These are phyloP conservation scores for Leucoraja erinaceus DNA, from an alignment of 2,113 vertebrate genomes.

Conservation along the genomic window DNA sequence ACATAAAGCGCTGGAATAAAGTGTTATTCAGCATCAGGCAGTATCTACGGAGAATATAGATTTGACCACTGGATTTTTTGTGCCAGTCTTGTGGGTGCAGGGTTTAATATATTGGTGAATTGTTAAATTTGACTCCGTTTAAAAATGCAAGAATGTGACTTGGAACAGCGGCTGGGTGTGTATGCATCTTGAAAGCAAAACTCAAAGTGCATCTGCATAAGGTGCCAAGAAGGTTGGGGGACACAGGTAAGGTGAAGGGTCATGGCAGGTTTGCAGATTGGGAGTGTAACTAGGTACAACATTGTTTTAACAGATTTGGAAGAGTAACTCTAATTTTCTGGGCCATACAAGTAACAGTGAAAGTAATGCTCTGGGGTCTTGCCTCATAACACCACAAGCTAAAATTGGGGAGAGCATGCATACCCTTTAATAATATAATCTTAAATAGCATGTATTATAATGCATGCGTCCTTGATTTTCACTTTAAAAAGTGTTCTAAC, in stretches of 20 bases:
- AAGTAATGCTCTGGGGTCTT: too few species aligned
- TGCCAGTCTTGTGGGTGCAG: neutral
- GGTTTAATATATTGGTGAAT: neutral
- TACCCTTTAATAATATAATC: neutral
- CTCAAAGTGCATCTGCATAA: too few species aligned
- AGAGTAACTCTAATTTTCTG: neutral
- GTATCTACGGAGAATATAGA: too few species aligned
- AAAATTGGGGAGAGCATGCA: too few species aligned
- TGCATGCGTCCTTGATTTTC: neutral
- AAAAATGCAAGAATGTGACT: too few species aligned
- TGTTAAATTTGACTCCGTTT: neutral
- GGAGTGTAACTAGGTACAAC: neutral
- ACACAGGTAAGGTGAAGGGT: neutral
- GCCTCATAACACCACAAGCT: too few species aligned
- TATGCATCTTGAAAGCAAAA: too few species aligned
- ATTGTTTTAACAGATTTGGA: neutral
- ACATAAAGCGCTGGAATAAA: too few species aligned
- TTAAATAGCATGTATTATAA: neutral
- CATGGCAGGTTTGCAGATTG: neutral
- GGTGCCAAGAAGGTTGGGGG: too few species aligned
- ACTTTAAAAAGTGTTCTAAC: neutral
- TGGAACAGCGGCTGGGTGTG: too few species aligned
- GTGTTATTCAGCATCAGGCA: too few species aligned
- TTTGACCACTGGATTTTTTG: too few species aligned
- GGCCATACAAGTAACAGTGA: neutral